Base-by-base conservation (phyloP, 2,113 vertebrate genomes). In the Piaya cayana region DNA sequence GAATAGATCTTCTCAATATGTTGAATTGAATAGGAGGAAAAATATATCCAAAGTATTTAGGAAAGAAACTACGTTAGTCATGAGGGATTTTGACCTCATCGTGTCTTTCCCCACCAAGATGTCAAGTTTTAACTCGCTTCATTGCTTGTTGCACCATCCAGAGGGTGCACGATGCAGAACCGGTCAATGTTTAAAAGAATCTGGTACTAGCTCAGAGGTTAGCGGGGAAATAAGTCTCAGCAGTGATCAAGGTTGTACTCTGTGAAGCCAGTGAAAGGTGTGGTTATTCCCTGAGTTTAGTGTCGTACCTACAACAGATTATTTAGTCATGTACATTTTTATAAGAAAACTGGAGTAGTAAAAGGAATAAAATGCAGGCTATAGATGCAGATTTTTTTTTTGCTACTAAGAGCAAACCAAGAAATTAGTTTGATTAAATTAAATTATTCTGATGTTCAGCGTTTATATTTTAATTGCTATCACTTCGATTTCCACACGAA, bases 41-140 rank as follows among this genome's bases (percentile, higher is more conserved):
- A 97, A 93, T 75, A 79, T 81, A 69, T 82, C 32, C 78, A 58
- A 30, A 47, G 12, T 82, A 29, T 92, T 68, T 64, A 68, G 83
- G 60, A 68, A 93, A 91, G 64, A 70, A 88, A 75, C 43, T 9
- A 5, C 75, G 36, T 83, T 80, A 88, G 75, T 94, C 87, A 59
- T 88, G 29, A 80, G 82, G 81, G 59, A 91, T 94, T 68, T 55
- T 86, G 86, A 72, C 82, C 92, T 86, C 50, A 62, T 67, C 11
- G 0, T 62, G 71, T 80, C 70, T 90, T 94, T 96, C 79, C 62
- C 47, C 49, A 76, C 59, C 25, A n/a, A 56, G 88, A 77, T 82
- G 75, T 78, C 34, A 53, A 47, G 88, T 95, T 96, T 96, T 70
- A 96, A 96, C 88, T 95, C 1, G 63, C 30, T 94, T 21, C 84